Evolutionary conservation across 2,888 invertebrate species (phyloP), one percentile per base, ranked within the genome.

Genomic region (Ctenicera cuprea): DNA sequence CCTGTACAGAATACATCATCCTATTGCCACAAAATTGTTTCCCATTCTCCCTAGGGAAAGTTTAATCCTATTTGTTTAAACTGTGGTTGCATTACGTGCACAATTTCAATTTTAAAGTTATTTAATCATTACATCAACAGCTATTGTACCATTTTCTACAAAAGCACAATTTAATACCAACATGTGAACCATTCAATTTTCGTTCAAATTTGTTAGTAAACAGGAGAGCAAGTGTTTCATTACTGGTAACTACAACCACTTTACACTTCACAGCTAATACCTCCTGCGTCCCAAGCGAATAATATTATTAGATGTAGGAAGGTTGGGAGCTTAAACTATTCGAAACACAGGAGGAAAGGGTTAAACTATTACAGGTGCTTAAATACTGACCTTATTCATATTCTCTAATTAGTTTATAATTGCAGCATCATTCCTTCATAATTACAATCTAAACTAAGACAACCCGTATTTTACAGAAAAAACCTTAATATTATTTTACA

Each of bases 261-360:
- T 54, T 30, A 22, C 54, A 54, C 54, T 54, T 54, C 54, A 54
- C 8, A 54, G 33, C 26, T 33, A 14, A 30, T 45, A 54, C 54
- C 54, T 20, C 12, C 30, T 14, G 30, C 8, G 54, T 54, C 54
- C 30, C 54, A 54, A 5, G 54, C 14, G 54, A 54, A 26, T 54
- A 54, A 54, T 54, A 54, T 54, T 30, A 54, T 54, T 54, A 54
- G 30, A 14, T 54, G n/a, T 33, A 30, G 54, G 5, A 54, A 22
- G 22, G 54, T 54, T 30, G 30, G 18, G 54, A 54, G 54, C 30
- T 54, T 54, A 54, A 30, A 26, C 54, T 30, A 30, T 54, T 54
- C 54, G 30, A 26, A 54, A 30, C n/a, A 30, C 14, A 22, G 33
- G 30, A 30, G 22, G 11, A 50, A 22, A 12, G 7, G 22, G 50